Conservation (phyloP, 2,113 vertebrate species). For the Cyanoramphus novaezelandiae region DNA sequence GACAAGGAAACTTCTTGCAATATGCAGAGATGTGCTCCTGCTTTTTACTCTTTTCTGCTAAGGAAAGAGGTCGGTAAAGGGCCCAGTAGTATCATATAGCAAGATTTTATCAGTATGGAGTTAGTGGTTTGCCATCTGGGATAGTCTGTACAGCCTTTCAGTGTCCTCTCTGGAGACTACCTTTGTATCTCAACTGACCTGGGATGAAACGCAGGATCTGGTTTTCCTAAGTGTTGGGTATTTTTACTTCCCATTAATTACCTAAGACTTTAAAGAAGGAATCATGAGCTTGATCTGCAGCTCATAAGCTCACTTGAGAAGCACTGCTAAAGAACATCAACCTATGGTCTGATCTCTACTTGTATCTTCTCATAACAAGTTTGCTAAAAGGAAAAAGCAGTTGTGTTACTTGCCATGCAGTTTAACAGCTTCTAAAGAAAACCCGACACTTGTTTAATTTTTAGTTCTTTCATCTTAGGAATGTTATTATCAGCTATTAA, state of each 20-base stretch:
- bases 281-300: background rate
- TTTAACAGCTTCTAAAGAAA: background rate
- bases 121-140: background rate
- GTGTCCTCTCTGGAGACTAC: background rate
- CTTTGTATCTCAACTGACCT: background rate
- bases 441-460: background rate
- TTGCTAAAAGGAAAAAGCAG: background rate
- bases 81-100: background rate
- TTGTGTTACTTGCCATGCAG: background rate
- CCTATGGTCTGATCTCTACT: background rate
- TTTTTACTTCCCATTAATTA: background rate
- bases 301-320: background rate
- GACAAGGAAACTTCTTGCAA: background rate
- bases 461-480: background rate
- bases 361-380: background rate
- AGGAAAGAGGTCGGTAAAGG: background rate
- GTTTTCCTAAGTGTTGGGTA: background rate
- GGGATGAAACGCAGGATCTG: background rate
- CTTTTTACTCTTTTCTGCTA: background rate
- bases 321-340: background rate
- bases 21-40: background rate
- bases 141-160: background rate
- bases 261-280: background rate
- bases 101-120: background rate
- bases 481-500: background rate